Base-by-base conservation (phyloP, 2,888 invertebrate species). In the Pseudococcus jackbeardsleyi region DNA sequence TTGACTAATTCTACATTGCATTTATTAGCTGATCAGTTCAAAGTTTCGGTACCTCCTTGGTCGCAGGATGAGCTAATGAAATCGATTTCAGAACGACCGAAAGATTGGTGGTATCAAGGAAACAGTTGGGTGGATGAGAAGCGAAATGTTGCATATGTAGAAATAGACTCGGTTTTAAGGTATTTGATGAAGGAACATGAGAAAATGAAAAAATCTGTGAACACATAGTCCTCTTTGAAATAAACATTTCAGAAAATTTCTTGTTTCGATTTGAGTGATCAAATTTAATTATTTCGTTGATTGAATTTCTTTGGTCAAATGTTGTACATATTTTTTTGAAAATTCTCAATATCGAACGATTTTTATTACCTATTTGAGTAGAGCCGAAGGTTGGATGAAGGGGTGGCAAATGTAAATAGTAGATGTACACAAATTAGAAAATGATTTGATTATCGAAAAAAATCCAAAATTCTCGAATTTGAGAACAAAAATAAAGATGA, bases 21-120 rank as follows among this genome's bases (percentile, higher is more conserved):
- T 33, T 33, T 72, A 33, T 72, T 72, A 33, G 7, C 15, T 0
- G 26, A 72, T 15, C 12, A 26, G 12, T 72, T 72, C 26, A 72
- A 72, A 12, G 68, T 72, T 15, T 33, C 68, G 26, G 22, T 72
- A 33, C 68, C 68, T 26, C 12, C 22, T 26, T 72, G 68, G 68
- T 1, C 26, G 15, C 15, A 0, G 6, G 68, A 59, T 9, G 68
- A 26, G 12, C 33, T 72, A 12, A 11, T 33, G 68, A 12, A 33
- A 12, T 33, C 26, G 26, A 33, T 3, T 33, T 33, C 68, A 11
- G 68, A 26, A 33, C 33, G 12, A 15, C 15, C 68, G 26, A 72
- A 72, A 72, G 68, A 72, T 19, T 59, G 59, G 26, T 72, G 68
- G 68, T 72, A 72, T 33, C 68, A 26, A 33, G 68, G 68, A 2